Percentiles rank a stretch among this genome's conserved stretches.
These are phyloP conservation scores for Ctenosaura bakeri DNA, from an alignment of 2,797 vertebrate species.

Conservation along the genomic window DNA sequence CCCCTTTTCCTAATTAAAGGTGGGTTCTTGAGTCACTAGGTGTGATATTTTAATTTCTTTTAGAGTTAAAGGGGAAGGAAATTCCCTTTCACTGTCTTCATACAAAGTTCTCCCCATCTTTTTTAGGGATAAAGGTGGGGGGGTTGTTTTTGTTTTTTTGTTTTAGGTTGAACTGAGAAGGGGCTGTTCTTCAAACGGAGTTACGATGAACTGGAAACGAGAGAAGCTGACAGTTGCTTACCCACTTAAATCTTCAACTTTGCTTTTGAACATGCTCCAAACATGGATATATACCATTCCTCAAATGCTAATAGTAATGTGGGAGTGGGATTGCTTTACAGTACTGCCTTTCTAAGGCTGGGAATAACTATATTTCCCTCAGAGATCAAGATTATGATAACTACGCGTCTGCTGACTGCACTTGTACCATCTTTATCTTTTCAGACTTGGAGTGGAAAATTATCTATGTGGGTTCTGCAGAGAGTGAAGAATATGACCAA, in stretches of 20 bases:
- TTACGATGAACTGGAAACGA: background rate
- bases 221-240: background rate
- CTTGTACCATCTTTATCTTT: constrained; percentile 19
- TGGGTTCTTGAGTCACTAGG: no score
- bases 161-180: background rate
- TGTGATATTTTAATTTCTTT: no score
- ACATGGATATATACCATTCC: background rate
- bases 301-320: background rate
- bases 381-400: background rate
- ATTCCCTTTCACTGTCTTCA: background rate
- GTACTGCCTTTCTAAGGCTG: background rate
- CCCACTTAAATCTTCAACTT: background rate
- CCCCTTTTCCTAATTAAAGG: no score
- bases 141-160: background rate
- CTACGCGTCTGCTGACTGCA: background rate
- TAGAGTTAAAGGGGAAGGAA: no score
- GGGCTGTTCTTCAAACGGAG: background rate
- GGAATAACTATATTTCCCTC: background rate
- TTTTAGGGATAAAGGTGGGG: background rate
- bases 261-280: background rate
- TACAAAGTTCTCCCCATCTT: background rate
- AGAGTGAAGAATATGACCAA: constrained; percentile 92
- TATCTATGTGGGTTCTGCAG: constrained; percentile 93
- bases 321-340: background rate
- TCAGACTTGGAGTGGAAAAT: constrained; percentile 94